Conservation (phyloP, 2,888 invertebrate genomes). For the Noctua pronuba region DNA sequence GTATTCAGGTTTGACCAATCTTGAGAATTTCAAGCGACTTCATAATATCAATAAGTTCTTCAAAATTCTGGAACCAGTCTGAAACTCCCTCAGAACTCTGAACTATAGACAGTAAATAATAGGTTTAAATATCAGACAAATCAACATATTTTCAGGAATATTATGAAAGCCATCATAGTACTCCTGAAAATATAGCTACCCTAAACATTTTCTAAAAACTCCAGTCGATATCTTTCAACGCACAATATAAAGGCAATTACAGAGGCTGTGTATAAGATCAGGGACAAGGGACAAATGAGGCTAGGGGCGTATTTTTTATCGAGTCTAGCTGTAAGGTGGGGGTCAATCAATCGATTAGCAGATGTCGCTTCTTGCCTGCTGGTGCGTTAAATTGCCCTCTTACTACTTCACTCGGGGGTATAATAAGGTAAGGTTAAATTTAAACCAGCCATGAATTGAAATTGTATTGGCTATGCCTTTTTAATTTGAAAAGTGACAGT, state of each 20-base stretch:
- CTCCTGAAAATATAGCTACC: not conserved
- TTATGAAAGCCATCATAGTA: not conserved
- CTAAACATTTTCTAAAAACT: not conserved
- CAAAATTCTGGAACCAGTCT: not conserved
- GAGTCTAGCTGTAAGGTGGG: slow-evolving; percentile 79
- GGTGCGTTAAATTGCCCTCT: slow-evolving; percentile 88
- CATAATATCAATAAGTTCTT: not conserved
- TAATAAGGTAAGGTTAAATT: slow-evolving; percentile 83
- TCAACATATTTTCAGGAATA: not conserved
- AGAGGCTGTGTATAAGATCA: slow-evolving; percentile 67
- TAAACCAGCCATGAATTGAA: slow-evolving; percentile 64
- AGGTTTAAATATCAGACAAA: not conserved
- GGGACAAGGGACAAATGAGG: slow-evolving; percentile 76
- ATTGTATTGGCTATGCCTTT: slow-evolving; percentile 10
- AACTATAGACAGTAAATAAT: not conserved
- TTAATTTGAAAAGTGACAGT: slow-evolving; percentile 1
- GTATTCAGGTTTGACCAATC: not conserved
- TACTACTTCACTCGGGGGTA: slow-evolving; percentile 74
- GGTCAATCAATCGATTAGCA: slow-evolving; percentile 90
- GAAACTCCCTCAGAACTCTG: not conserved
- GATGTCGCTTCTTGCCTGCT: slow-evolving; percentile 88
- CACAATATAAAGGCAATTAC: slow-evolving; percentile 73
- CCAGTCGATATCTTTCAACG: not conserved
- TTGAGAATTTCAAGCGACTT: not conserved
- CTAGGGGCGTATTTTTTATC: slow-evolving; percentile 82